Percentiles rank a stretch among this genome's conserved stretches.
Conservation (phyloP, 1,140 invertebrate genomes). For the Bombus superbus region DNA sequence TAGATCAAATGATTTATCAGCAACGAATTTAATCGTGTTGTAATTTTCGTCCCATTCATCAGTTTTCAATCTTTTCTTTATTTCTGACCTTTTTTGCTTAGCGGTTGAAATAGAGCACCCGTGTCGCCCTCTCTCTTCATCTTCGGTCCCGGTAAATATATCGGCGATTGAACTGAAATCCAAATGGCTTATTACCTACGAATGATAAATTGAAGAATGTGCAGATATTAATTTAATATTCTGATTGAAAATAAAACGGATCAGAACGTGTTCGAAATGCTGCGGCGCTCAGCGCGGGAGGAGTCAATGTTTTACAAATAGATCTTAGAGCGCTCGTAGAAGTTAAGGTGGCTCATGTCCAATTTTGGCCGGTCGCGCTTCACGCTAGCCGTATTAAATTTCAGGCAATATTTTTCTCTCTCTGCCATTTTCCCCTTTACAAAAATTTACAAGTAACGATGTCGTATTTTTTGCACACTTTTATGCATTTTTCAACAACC, state of each 20-base stretch:
- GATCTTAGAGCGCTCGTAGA: conserved; percentile 79
- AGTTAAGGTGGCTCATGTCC: conserved; percentile 82
- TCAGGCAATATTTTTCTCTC: conserved; percentile 81
- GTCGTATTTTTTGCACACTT: background rate
- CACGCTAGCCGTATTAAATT: conserved; percentile 81
- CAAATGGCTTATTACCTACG: background rate
- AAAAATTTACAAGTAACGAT: conserved; percentile 2
- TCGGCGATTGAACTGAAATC: background rate
- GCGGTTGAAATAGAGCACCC: background rate
- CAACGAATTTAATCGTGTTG: conserved; percentile 31
- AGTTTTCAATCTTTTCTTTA: background rate
- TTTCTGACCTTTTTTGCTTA: background rate
- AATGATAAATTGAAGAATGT: background rate
- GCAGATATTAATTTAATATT: conserved; percentile 11
- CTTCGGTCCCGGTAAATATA: background rate
- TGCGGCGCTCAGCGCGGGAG: conserved; percentile 76
- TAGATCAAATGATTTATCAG: conserved; percentile 51
- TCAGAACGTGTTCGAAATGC: conserved; percentile 78
- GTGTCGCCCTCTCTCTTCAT: background rate
- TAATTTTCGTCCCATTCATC: background rate
- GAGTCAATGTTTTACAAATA: conserved; percentile 83
- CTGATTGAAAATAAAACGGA: conserved; percentile 4
- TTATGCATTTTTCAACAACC: background rate
- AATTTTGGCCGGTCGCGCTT: conserved; percentile 82
- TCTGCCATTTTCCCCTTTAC: background rate